Conservation (phyloP, 2,888 invertebrate genomes). For the Panzeria rudis region DNA sequence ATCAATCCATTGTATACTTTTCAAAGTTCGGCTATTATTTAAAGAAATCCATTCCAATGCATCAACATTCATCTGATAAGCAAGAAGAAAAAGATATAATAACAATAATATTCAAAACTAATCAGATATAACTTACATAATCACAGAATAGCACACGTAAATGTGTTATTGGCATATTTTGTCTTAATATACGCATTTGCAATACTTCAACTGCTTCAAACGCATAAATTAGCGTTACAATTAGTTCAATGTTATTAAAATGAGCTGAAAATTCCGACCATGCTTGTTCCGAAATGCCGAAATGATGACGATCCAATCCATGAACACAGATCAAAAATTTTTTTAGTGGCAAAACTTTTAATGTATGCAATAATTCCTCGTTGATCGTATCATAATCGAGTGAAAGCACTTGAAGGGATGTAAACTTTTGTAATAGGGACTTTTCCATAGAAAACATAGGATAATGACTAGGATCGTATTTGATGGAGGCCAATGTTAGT, state of each 20-base stretch:
- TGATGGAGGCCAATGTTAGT: conserved; percentile 89
- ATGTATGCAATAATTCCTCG: conserved; percentile 81
- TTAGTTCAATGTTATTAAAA: conserved; percentile 81
- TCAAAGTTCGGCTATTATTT: conserved; percentile 80
- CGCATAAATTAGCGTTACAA: conserved; percentile 86
- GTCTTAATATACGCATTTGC: conserved; percentile 87
- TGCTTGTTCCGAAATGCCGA: conserved; percentile 86
- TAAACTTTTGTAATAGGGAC: conserved; percentile 86
- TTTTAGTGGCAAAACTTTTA: conserved; percentile 84
- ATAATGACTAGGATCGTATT: conserved; percentile 89
- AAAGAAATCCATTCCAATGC: conserved; percentile 82
- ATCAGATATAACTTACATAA: conserved; percentile 83
- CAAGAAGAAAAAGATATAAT: conserved; percentile 14
- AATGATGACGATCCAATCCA: conserved; percentile 87
- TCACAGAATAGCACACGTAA: conserved; percentile 90
- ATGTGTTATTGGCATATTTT: conserved; percentile 89
- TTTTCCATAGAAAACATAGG: conserved; percentile 85
- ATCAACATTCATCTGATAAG: conserved; percentile 80
- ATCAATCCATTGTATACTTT: conserved; percentile 83
- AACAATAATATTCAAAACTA: background rate
- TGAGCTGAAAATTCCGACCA: conserved; percentile 86
- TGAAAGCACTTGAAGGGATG: conserved; percentile 84
- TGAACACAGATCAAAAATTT: conserved; percentile 89
- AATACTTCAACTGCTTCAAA: conserved; percentile 87
- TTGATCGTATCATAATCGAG: conserved; percentile 82